A percentile compares a stretch with the other conserved stretches of the same genome.
Conservation (phyloP, 2,113 vertebrate species). For the Herpailurus yagouaroundi region DNA sequence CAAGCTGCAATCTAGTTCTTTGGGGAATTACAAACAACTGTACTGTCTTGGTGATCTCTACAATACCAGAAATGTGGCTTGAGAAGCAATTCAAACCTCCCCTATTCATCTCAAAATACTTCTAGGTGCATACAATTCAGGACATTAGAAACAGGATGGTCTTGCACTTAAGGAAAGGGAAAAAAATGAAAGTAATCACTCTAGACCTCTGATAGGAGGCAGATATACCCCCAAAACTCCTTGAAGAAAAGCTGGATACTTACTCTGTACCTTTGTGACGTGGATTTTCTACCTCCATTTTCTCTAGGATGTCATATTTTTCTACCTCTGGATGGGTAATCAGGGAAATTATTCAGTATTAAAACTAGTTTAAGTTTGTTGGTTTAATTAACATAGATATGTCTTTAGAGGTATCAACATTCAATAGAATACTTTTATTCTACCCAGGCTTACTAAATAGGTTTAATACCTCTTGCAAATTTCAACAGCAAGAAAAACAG, state of each 20-base stretch:
- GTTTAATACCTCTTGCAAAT: neutral
- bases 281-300: neutral
- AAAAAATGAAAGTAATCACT: neutral
- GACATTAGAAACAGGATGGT: neutral
- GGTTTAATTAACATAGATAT: neutral
- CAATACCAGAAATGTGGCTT: neutral
- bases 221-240: neutral
- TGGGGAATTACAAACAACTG: neutral
- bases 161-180: neutral
- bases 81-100: neutral
- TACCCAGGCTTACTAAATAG: neutral
- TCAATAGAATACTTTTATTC: neutral
- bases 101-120: neutral
- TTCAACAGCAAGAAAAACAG: neutral
- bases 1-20: neutral
- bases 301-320: neutral
- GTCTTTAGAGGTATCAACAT: neutral
- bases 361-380: neutral
- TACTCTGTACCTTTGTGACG: neutral
- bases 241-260: neutral
- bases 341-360: neutral
- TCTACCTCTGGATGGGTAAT: neutral
- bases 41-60: neutral
- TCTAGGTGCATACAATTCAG: neutral
- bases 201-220: neutral